A percentile compares a stretch with the other conserved stretches of the same genome.
Evolutionary conservation across 2,888 invertebrate species (phyloP).

Genomic region (Dendrolimus pini): DNA sequence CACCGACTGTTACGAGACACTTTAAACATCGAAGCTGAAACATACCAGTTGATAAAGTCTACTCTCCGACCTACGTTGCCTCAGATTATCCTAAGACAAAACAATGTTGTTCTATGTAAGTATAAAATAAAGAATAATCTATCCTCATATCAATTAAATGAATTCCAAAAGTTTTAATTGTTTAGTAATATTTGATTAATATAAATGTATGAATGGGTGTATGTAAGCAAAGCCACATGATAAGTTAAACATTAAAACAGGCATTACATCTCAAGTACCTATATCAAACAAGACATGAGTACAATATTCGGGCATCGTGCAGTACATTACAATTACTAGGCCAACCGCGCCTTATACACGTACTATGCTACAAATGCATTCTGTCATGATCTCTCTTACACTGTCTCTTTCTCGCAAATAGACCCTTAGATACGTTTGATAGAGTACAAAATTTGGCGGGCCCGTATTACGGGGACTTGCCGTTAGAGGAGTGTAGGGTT

Average conservation of each 20-base stretch:
- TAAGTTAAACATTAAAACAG: too few relatives aligned
- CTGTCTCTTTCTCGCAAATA: neutral
- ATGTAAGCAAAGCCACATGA: too few relatives aligned
- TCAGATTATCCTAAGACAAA: neutral
- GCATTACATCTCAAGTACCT: too few relatives aligned
- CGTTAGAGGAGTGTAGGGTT: neutral
- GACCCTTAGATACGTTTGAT: neutral
- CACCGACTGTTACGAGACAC: slow-evolving; percentile 12
- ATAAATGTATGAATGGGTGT: too few relatives aligned
- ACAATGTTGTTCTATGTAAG: neutral
- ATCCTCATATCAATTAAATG: too few relatives aligned
- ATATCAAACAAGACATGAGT: too few relatives aligned
- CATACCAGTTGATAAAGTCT: neutral
- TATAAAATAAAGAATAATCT: too few relatives aligned
- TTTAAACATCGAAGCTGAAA: slow-evolving; percentile 4
- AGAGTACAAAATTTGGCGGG: neutral
- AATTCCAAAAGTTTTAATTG: too few relatives aligned
- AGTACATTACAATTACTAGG: neutral
- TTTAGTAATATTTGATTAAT: too few relatives aligned
- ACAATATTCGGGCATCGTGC: too few relatives aligned
- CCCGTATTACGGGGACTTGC: neutral
- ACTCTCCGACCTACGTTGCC: neutral
- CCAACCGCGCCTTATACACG: neutral
- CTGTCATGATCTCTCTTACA: neutral
- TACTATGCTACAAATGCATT: neutral